Base-by-base conservation (phyloP, 2,888 invertebrate species). In the Conus canariensis region DNA sequence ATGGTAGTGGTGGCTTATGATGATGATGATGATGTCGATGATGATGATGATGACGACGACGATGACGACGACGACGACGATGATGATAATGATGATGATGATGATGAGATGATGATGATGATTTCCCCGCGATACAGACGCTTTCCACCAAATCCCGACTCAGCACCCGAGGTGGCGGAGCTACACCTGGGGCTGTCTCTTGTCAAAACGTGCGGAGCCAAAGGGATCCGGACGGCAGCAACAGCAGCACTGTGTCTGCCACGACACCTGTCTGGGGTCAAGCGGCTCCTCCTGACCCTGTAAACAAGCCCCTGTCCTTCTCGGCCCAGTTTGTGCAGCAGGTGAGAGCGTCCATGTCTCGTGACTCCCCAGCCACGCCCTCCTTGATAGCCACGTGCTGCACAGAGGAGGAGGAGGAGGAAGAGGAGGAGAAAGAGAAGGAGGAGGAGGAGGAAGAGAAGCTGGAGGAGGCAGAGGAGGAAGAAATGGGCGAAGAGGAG, bases 401-500 rank as follows among this genome's bases (percentile, higher is more conserved):
- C 70, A 58, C 67, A 22, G 56, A 83, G 77, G 90, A 90, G 25
- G 88, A 88, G 22, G 88, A 67, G 22, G 70, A 70, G 58, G 58
- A 45, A 25, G 22, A 60, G n/a, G 86, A 80, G 45, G 80, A 80
- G 45, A 56, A 80, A 25, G 67, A 82, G 67, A 22, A 14, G 58
- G 25, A 30, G n/a, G 70, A 67, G 56, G 67, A 67, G 59, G 89
- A 82, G 45, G 83, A 45, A 14, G 58, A 64, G 87, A 56, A 30
- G n/a, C 45, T 45, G 56, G 67, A 67, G 59, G 89, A 89, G 70
- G 90, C 87, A 19, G 58, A 60, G 77, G 64, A 80, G 67, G 82
- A 74, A 45, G 45, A 45, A 45, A 45, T 45, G n/a, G 64, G 22
- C n/a, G 87, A 87, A 67, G 89, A 80, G 45, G 86, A 70, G 30